Base-by-base conservation (phyloP, 2,888 invertebrate species). In the Drosophila atroscutellata region DNA sequence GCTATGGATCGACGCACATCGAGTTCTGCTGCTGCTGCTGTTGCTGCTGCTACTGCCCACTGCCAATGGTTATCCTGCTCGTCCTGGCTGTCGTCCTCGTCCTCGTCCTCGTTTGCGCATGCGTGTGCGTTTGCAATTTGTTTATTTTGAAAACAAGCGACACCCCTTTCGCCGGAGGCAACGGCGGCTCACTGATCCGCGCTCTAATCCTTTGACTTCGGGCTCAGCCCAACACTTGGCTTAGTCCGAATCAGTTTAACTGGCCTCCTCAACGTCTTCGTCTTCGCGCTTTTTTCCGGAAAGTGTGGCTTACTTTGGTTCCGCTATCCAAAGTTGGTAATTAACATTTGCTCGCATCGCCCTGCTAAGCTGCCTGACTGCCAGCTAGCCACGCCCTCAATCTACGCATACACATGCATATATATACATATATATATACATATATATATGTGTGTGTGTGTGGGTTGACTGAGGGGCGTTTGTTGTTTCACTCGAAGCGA, bases 71-170 rank as follows among this genome's bases (percentile, higher is more conserved):
- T 32, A 4, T 32, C 32, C 32, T 32, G 32, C 36, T 18, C 37
- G 28, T 47, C 30, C 32, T 37, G 3, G 30, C 15, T 37, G 18
- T 28, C 51, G 20, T 37, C 39, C 45, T 37, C n/a, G 20, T 37
- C 39, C 45, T 37, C n/a, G 6, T 20, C 1, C n/a, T 47, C 20
- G 30, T 3, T 51, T 36, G 54, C 62, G 64, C 58, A 54, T 49
- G 51, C 68, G 79, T 80, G 65, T 78, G 72, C 56, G 54, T 83
- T 73, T 72, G 70, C 89, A 86, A 88, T 90, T 88, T 90, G 87
- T 90, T 85, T 90, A 88, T 88, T 88, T 88, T 88, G 85, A 90
- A 88, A 88, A 88, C 88, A 88, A 77, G 87, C 75, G 81, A 87
- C 88, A 90, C 88, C 88, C 90, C 88, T 89, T 89, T 89, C 76